phyloP scores from a whole-genome alignment of 2,888 invertebrate species.

The Tipula helvola region DNA sequence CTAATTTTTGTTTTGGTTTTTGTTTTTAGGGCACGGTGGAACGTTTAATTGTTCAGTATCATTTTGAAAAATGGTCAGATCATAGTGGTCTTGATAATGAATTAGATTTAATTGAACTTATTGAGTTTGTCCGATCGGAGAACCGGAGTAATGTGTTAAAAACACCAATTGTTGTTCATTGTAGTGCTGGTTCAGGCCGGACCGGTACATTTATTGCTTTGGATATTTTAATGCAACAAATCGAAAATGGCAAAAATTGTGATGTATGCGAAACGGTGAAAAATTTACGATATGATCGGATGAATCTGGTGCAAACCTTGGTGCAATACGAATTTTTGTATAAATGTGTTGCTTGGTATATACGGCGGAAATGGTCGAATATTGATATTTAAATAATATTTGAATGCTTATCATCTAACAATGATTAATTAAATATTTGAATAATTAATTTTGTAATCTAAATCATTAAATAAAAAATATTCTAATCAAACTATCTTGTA shows the following conservation, averaged over 20 bases:
- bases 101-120: constrained; percentile 48
- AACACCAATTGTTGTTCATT: constrained; percentile 40
- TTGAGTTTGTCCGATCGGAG: constrained; percentile 36
- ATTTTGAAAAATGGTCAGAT: constrained; percentile 63
- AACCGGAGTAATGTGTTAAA: constrained; percentile 32
- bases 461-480: no score
- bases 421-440: neutral
- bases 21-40: constrained; percentile 16
- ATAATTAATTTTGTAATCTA: no score
- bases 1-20: no score
- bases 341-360: neutral
- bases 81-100: constrained; percentile 50
- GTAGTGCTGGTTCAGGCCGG: constrained; percentile 63
- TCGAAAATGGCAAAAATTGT: constrained; percentile 42
- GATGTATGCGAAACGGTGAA: constrained; percentile 58
- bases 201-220: constrained; percentile 63
- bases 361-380: neutral
- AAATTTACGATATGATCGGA: constrained; percentile 51
- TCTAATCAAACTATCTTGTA: no score
- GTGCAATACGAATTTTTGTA: constrained; percentile 39
- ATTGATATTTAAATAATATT: no score
- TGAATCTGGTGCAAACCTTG: constrained; percentile 61
- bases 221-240: constrained; percentile 53
- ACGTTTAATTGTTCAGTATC: constrained; percentile 46
- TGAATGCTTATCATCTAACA: neutral